Evolutionary conservation across 1,140 invertebrate species (phyloP).

Genomic region (Drosophila pectinifera): DNA sequence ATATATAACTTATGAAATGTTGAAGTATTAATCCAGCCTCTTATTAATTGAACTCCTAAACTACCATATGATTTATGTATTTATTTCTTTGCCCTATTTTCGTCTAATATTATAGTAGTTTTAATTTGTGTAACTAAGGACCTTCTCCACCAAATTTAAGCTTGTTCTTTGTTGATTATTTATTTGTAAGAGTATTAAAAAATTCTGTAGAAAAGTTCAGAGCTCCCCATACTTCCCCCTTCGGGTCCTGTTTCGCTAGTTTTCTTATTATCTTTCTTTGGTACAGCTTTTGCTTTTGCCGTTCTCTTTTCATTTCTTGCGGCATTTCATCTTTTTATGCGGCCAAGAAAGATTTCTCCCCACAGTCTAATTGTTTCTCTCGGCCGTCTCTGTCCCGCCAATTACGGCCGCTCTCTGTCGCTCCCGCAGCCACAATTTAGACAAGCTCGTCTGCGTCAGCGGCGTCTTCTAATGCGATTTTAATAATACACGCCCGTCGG

Average conservation of each 20-base stretch:
- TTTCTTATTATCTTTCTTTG: conserved; percentile 24
- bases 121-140: too few relatives aligned
- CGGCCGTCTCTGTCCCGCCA: conserved; percentile 11
- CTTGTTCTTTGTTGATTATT: too few relatives aligned
- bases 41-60: too few relatives aligned
- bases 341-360: conserved; percentile 61
- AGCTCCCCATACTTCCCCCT: not conserved
- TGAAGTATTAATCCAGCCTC: too few relatives aligned
- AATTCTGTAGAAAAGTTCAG: not conserved
- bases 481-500: conserved; percentile 83
- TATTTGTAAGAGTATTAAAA: not conserved
- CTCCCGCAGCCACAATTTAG: conserved; percentile 67
- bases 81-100: too few relatives aligned
- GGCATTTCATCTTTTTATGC: conserved; percentile 47
- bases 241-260: conserved; percentile 16
- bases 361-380: conserved; percentile 74
- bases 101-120: too few relatives aligned
- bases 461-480: conserved; percentile 83
- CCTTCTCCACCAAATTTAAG: too few relatives aligned
- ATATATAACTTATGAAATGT: too few relatives aligned
- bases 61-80: too few relatives aligned
- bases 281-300: conserved; percentile 19
- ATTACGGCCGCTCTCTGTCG: conserved; percentile 7
- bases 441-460: conserved; percentile 58
- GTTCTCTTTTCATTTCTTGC: conserved; percentile 41